Percentiles rank a stretch among this genome's conserved stretches.
phyloP scores from a whole-genome alignment of 2,888 invertebrate species.

The Heliconius erato region DNA sequence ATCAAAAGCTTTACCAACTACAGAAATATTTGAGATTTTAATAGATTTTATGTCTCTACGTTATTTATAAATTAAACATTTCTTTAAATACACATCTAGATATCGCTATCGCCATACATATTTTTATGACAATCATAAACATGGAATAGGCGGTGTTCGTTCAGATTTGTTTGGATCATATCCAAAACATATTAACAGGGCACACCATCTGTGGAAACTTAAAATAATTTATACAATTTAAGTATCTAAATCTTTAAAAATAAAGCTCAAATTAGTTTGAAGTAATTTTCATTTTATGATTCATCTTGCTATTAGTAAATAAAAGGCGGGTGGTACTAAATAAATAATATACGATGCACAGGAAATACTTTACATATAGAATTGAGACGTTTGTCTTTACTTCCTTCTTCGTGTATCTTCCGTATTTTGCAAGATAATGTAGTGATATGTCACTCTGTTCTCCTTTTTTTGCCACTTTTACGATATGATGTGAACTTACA shows the following conservation, averaged over 20 bases:
- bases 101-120: slow-evolving; percentile 49
- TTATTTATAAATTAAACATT: neutral
- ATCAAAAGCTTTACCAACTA: neutral
- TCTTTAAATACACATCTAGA: slow-evolving; percentile 45
- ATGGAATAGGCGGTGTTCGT: slow-evolving; percentile 55
- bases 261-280: neutral
- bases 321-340: slow-evolving; percentile 13
- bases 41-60: neutral
- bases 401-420: neutral
- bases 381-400: neutral
- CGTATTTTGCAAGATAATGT: no score
- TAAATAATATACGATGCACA: slow-evolving; percentile 23
- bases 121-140: slow-evolving; percentile 57
- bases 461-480: no score
- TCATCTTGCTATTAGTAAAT: neutral
- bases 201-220: slow-evolving; percentile 4
- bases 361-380: slow-evolving; percentile 5
- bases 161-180: slow-evolving; percentile 54
- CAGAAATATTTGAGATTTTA: neutral
- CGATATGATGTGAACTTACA: no score
- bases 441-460: no score
- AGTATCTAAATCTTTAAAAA: neutral
- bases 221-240: slow-evolving; percentile 14
- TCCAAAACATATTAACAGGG: slow-evolving; percentile 51
- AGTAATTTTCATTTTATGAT: neutral